Percentiles rank a stretch among this genome's conserved stretches.
Conservation (phyloP, 2,113 vertebrate species). For the Eubucco bourcierii region DNA sequence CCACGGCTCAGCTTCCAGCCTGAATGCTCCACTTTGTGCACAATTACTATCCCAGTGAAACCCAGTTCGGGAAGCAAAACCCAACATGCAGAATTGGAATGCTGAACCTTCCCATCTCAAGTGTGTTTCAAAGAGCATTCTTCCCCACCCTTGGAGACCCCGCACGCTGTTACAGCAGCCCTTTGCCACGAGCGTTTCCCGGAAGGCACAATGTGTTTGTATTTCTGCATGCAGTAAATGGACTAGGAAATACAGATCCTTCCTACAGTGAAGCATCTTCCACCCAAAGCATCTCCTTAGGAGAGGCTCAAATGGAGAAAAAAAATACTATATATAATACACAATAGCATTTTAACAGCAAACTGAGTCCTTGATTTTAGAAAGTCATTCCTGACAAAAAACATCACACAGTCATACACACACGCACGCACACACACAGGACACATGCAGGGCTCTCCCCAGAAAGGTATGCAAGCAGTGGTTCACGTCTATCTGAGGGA, state of each 20-base stretch:
- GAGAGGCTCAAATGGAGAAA: slow-evolving; percentile 65
- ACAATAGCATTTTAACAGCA: slow-evolving; percentile 69
- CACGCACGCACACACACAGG: slow-evolving; percentile 23
- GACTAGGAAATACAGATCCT: slow-evolving; percentile 68
- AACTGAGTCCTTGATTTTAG: slow-evolving; percentile 71
- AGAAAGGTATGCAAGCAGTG: slow-evolving; percentile 58
- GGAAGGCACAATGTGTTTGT: slow-evolving; percentile 76
- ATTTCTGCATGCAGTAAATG: slow-evolving; percentile 77
- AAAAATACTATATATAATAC: slow-evolving; percentile 37
- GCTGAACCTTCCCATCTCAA: background rate
- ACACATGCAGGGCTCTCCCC: slow-evolving; percentile 77
- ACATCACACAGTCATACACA: slow-evolving; percentile 41
- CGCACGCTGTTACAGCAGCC: slow-evolving; percentile 47
- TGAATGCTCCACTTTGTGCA: background rate
- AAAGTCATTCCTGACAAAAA: slow-evolving; percentile 72
- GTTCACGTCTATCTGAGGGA: slow-evolving; percentile 68
- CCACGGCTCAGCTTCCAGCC: slow-evolving; percentile 2
- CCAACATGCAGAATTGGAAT: slow-evolving; percentile 38
- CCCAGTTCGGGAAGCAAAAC: slow-evolving; percentile 29
- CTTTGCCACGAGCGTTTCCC: slow-evolving; percentile 37
- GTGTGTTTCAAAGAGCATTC: background rate
- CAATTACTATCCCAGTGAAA: background rate
- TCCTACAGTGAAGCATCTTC: slow-evolving; percentile 57
- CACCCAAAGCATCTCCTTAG: slow-evolving; percentile 59
- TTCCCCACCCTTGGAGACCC: slow-evolving; percentile 38